A percentile compares a stretch with the other conserved stretches of the same genome.
phyloP scores from a whole-genome alignment of 2,797 vertebrate species.

The Acanthurus tractus region DNA sequence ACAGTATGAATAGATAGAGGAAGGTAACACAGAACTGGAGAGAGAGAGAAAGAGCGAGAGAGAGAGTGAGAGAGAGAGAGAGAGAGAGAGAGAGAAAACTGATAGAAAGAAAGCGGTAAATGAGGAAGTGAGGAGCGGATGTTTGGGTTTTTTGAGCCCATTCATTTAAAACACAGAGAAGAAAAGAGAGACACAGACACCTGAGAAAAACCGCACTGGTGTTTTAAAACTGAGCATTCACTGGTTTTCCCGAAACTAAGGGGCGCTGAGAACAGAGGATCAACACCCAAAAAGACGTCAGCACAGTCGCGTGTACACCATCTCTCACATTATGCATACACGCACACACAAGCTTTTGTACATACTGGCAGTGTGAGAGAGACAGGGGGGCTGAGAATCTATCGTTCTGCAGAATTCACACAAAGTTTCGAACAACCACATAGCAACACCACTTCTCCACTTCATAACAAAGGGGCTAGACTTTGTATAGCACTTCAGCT shows the following conservation, averaged over 20 bases:
- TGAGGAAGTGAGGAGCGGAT: constrained; percentile 83
- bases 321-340: constrained; percentile 52
- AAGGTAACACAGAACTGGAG: constrained; percentile 37
- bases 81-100: constrained; percentile 24
- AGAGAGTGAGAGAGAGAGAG: constrained; percentile 1
- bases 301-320: constrained; percentile 41
- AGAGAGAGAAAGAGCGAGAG: constrained; percentile 10
- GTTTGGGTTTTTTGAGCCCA: constrained; percentile 89
- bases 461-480: constrained; percentile 1
- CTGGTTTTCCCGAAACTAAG: constrained; percentile 88
- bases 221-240: constrained; percentile 71
- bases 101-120: constrained; percentile 83
- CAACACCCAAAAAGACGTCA: constrained; percentile 81
- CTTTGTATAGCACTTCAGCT: constrained; percentile 9
- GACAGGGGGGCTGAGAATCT: constrained; percentile 59
- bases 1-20: not conserved
- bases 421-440: constrained; percentile 65
- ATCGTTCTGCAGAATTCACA: constrained; percentile 74
- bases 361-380: constrained; percentile 43
- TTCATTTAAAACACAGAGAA: constrained; percentile 86
- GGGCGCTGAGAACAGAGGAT: constrained; percentile 61
- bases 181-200: constrained; percentile 79
- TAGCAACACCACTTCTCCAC: constrained; percentile 19
- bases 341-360: constrained; percentile 21
- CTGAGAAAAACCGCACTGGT: constrained; percentile 87